Evolutionary conservation across 2,797 vertebrate genomes (phyloP).

Genomic region (Lagodon rhomboides): DNA sequence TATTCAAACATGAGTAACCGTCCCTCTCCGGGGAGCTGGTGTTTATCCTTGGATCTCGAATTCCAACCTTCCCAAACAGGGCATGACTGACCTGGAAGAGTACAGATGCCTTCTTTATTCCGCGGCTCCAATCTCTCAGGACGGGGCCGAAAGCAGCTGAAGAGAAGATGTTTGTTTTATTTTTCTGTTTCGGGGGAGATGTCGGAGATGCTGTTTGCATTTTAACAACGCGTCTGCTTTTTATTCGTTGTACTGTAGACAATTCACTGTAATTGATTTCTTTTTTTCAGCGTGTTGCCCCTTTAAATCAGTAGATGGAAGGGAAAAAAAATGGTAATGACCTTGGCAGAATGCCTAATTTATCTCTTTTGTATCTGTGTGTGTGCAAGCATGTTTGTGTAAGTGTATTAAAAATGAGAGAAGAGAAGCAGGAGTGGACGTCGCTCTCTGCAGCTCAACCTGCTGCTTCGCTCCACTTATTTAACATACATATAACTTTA

Average conservation of each 20-base stretch:
- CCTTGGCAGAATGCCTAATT: slow-evolving; percentile 87
- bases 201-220: slow-evolving; percentile 91
- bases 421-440: slow-evolving; percentile 27
- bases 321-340: slow-evolving; percentile 84
- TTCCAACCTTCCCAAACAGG: slow-evolving; percentile 85
- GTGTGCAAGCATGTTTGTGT: slow-evolving; percentile 28
- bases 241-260: slow-evolving; percentile 89
- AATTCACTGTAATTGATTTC: slow-evolving; percentile 93
- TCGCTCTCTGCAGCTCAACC: slow-evolving; percentile 49
- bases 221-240: slow-evolving; percentile 90
- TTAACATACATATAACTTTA: slow-evolving; percentile 61
- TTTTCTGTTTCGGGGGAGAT: slow-evolving; percentile 73
- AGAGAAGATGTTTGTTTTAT: slow-evolving; percentile 69
- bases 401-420: slow-evolving; percentile 78
- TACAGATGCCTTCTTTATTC: slow-evolving; percentile 87
- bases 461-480: slow-evolving; percentile 63
- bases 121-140: slow-evolving; percentile 83
- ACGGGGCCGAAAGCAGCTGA: slow-evolving; percentile 84
- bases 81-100: slow-evolving; percentile 83
- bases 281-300: slow-evolving; percentile 86
- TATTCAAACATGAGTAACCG: slow-evolving; percentile 79
- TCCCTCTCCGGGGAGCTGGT: slow-evolving; percentile 77
- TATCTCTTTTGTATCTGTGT: slow-evolving; percentile 72
- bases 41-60: slow-evolving; percentile 86
- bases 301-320: slow-evolving; percentile 90